phyloP scores from a whole-genome alignment of 2,113 vertebrate species.

The Pachyramphus minor region DNA sequence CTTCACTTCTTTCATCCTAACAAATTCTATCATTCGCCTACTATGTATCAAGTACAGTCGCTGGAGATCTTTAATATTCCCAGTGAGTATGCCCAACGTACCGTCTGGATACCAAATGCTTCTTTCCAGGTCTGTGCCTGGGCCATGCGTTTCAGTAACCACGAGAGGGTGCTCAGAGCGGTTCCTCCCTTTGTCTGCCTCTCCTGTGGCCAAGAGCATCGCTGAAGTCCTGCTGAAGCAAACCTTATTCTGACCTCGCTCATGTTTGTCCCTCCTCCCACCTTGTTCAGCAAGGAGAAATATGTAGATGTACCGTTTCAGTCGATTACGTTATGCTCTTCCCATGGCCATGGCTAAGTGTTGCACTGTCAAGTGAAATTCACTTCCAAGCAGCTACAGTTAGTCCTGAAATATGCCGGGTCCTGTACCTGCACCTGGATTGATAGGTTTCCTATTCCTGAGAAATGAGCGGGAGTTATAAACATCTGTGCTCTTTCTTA shows the following conservation, averaged over 20 bases:
- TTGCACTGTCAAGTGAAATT: neutral
- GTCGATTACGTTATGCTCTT: conserved; percentile 9
- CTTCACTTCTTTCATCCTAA: neutral
- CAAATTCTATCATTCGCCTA: neutral
- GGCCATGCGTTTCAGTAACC: neutral
- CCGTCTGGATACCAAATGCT: conserved; percentile 19
- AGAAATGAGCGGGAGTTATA: conserved; percentile 46
- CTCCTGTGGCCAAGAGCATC: neutral
- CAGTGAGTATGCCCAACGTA: neutral
- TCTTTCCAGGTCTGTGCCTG: neutral
- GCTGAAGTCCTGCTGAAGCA: conserved; percentile 12
- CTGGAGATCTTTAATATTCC: conserved; percentile 27
- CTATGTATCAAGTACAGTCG: neutral
- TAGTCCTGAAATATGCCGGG: conserved; percentile 2
- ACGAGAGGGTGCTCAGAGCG: conserved; percentile 42
- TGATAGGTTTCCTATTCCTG: conserved; percentile 38
- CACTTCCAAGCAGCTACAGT: neutral
- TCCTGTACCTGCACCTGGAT: conserved; percentile 19
- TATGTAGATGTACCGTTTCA: conserved; percentile 5
- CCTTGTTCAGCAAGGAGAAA: conserved; percentile 47
- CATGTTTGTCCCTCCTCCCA: conserved; percentile 39
- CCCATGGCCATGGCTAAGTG: neutral
- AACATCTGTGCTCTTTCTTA: conserved; percentile 61
- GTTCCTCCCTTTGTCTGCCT: conserved; percentile 39
- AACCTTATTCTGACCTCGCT: neutral